A percentile compares a stretch with the other conserved stretches of the same genome.
phyloP scores from a whole-genome alignment of 1,140 invertebrate genomes.

The Holcopasites calliopsidis region DNA sequence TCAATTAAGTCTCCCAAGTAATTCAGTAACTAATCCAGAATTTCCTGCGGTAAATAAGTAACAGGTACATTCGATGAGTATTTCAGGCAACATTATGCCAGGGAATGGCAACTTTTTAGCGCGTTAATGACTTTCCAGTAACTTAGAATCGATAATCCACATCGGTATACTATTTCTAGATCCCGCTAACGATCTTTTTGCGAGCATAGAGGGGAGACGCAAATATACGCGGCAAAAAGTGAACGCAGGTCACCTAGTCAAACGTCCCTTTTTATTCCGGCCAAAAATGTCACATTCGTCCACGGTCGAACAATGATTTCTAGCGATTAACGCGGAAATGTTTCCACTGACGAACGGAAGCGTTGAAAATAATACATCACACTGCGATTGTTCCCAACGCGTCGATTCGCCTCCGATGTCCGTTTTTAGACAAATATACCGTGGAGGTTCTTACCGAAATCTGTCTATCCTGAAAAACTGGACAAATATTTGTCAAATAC shows the following conservation, averaged over 20 bases:
- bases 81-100: neutral
- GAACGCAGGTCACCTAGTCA: constrained; percentile 31
- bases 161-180: constrained; percentile 42
- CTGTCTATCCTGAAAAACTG: neutral
- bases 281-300: constrained; percentile 13
- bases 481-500: constrained; percentile 37
- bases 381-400: neutral
- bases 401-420: neutral
- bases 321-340: neutral
- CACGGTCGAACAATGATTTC: neutral
- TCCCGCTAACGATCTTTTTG: constrained; percentile 56
- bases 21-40: too few species aligned
- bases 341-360: too few species aligned
- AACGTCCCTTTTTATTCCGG: constrained; percentile 14
- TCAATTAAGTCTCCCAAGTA: too few species aligned
- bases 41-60: neutral
- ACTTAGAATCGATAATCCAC: constrained; percentile 53
- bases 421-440: neutral
- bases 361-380: neutral
- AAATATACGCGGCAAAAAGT: constrained; percentile 24
- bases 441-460: neutral
- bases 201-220: neutral
- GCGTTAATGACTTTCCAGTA: constrained; percentile 55
- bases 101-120: constrained; percentile 15
- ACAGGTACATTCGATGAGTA: neutral